Evolutionary conservation across 2,888 invertebrate species (phyloP).

Genomic region (Folsomia candida): DNA sequence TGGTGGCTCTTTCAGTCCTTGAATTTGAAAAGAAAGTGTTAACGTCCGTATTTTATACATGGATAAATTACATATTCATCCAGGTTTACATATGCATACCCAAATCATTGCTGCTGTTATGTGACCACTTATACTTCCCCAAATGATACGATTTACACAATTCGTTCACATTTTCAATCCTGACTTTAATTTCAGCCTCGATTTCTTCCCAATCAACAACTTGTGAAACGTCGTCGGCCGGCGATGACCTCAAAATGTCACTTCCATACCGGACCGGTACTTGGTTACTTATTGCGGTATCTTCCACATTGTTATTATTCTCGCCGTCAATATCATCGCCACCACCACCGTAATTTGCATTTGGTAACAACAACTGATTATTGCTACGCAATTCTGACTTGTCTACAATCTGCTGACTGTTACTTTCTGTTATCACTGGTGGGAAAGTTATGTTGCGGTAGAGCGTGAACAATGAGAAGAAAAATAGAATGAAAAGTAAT

Average conservation of each 20-base stretch:
- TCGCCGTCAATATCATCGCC: too few species aligned
- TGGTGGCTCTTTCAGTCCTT: conserved; percentile 55
- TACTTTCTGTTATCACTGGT: neutral
- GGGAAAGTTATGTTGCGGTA: neutral
- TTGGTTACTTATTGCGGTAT: neutral
- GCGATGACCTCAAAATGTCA: neutral
- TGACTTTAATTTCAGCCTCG: conserved; percentile 58
- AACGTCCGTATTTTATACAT: too few species aligned
- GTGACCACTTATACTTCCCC: conserved; percentile 53
- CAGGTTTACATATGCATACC: too few species aligned
- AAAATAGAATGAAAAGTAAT: neutral
- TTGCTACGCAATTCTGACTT: too few species aligned
- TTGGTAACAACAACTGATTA: neutral
- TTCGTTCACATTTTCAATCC: conserved; percentile 52
- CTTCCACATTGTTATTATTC: neutral
- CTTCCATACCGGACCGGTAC: neutral
- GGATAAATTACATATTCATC: too few species aligned
- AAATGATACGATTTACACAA: conserved; percentile 55
- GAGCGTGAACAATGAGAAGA: neutral
- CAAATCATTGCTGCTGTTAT: conserved; percentile 38
- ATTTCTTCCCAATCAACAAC: conserved; percentile 50
- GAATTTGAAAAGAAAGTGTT: too few species aligned
- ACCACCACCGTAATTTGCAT: too few species aligned
- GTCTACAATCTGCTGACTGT: neutral
- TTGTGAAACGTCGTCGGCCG: too few species aligned